Evolutionary conservation across 2,797 vertebrate species (phyloP), one percentile per base, ranked within the genome.

Genomic region (Rhodeus uyekii): DNA sequence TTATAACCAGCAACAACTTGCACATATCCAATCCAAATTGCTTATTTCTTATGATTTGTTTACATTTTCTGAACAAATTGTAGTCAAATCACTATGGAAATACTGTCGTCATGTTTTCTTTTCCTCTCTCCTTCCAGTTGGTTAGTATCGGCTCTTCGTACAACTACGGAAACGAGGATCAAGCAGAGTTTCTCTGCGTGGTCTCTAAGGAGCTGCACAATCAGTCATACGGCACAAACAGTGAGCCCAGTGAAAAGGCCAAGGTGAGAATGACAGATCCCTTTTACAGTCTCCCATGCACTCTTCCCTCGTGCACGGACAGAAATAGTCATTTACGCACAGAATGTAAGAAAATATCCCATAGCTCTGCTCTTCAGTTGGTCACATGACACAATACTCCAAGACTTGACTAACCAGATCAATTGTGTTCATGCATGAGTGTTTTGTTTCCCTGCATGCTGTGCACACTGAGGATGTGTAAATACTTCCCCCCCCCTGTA

Each of bases 81-180:
- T 46, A 71, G 42, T 50, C 39, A 63, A 63, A 81, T 81, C 16
- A 24, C 34, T n/a, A 29, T 81, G 60, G 69, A 75, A 64, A 53
- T 69, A 27, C 9, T 27, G 27, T 39, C 4, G 18, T 75, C 34
- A 75, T 55, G 68, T 80, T 72, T 80, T 71, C 14, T 22, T 38
- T 53, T 65, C 19, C 61, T 53, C 24, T 81, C 71, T 53, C 53
- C 36, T 73, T 22, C 13, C 85, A 96, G 96, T 85, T 96, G 88
- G 95, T 96, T 90, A 96, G 94, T 88, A 96, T 96, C n/a, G 96
- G 96, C 86, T 96, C 96, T 63, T 96, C 96, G 19, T 96, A 96
- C 90, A 96, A 96, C 89, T 96, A 96, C 13, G 96, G 96, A 79
- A 96, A 94, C 19, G 96, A 96, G 87, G 96, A 96, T 90, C 96